These are phyloP conservation scores for Tipula lateralis DNA, from an alignment of 2,888 invertebrate species.

Conservation along the genomic window DNA sequence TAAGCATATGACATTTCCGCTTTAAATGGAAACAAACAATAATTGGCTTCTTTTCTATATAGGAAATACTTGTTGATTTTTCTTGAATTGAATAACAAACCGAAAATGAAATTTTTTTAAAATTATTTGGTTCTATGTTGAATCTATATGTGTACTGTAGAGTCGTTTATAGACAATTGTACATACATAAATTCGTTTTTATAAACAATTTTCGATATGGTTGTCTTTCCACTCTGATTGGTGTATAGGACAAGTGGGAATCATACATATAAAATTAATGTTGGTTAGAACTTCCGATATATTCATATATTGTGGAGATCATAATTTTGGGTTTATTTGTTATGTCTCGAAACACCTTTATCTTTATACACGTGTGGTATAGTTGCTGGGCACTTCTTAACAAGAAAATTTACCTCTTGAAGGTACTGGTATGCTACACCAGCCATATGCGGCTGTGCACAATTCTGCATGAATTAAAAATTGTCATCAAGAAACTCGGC, in stretches of 20 bases:
- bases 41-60: conserved; percentile 11
- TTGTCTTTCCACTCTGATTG: background rate
- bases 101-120: background rate
- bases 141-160: too few species aligned
- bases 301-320: too few species aligned
- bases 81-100: conserved; percentile 19
- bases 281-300: background rate
- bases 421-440: too few species aligned
- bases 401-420: too few species aligned
- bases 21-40: background rate
- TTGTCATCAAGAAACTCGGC: too few species aligned
- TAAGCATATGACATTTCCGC: conserved; percentile 19
- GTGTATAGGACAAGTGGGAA: background rate
- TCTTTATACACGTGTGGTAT: too few species aligned
- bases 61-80: conserved; percentile 1
- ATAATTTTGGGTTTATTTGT: too few species aligned
- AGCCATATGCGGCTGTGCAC: too few species aligned
- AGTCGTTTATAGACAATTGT: background rate
- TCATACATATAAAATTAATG: background rate
- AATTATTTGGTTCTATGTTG: background rate
- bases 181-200: background rate
- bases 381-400: too few species aligned
- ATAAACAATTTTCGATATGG: background rate
- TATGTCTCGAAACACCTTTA: too few species aligned
- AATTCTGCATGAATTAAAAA: too few species aligned